Base-by-base conservation (phyloP, 2,113 vertebrate species). In the Nycticebus coucang region DNA sequence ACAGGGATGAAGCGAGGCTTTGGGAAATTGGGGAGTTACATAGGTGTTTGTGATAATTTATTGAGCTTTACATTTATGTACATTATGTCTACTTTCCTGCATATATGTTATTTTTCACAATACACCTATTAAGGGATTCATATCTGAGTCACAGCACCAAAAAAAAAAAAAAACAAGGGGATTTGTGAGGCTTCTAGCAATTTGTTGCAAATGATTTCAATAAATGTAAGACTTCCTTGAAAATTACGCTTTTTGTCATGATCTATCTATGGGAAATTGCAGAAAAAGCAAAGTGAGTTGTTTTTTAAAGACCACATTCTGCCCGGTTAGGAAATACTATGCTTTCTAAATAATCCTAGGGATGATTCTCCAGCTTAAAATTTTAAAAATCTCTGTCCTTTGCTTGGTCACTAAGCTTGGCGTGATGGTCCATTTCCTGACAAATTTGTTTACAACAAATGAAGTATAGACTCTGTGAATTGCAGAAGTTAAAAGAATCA, bases 361-460 rank as follows among this genome's bases (percentile, higher is more conserved):
- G 66, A 87, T 92, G 50, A 74, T 4, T 45, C 26, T 59, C 53
- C 57, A 89, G 45, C 89, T 82, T 93, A 84, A 90, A 78, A 68
- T 89, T 86, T 75, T 81, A 59, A 71, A 50, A 79, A 35, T 92
- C 10, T 93, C n/a, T 80, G 62, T 7, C 50, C 13, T 95, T 94
- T 95, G 28, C 78, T 96, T 81, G 64, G 45, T 96, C 59, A 59
- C n/a, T 87, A 80, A 94, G 69, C 35, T 92, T 82, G 88, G n/a
- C 69, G 71, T 64, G 53, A 75, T 12, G 75, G 24, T 66, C 17
- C 13, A 71, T 62, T 93, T 92, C 85, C 90, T 96, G 88, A 96
- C 24, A 96, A 86, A 71, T 92, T 24, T 53, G n/a, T 69, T 89
- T 50, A 90, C n/a, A 87, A 95, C 45, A 87, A 95, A 93, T 91